Base-by-base conservation (phyloP, 2,797 vertebrate species). In the Passerculus sandwichensis region DNA sequence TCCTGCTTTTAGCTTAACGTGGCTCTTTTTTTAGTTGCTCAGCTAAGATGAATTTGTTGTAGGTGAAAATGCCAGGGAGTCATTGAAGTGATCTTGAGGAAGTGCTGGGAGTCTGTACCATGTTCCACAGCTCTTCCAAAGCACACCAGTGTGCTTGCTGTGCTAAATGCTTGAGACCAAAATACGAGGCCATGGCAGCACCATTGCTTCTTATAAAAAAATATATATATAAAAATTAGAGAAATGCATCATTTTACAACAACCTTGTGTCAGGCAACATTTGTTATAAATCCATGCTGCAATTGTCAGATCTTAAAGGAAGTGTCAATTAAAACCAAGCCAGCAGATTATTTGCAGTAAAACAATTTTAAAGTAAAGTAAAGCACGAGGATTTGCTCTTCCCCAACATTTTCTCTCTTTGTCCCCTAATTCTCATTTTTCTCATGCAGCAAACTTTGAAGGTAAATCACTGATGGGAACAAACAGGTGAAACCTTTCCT, bases 1-100 rank as follows among this genome's bases (percentile, higher is more conserved):
- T 96, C 81, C 96, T 90, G 59, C 93, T 94, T 96, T 96, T 95
- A 95, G 96, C 57, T 60, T 60, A 60, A 18, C 34, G 18, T 38
- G 57, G 34, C 72, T 91, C 66, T 83, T 67, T 66, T 94, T 96
- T 95, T 78, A 92, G 94, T 71, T 19, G 11, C 71, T 84, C 13
- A 25, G 83, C 72, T 48, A 56, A 85, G 34, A 77, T 80, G 73
- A 85, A 85, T 82, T 61, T 80, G 69, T 92, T 77, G 67, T 61
- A 62, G 67, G 2, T 93, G 48, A 74, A 95, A 94, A 91, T 88
- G 71, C 87, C 77, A 79, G 60, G 27, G 50, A 62, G 27, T 79
- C 66, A 73, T 34, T 87, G 69, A 76, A 92, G 47, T 9, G 23
- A 87, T 81, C 69, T 94, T 88, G 91, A 96, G 81, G 92, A 89